Evolutionary conservation across 2,888 invertebrate species (phyloP).

Genomic region (Colostygia pectinataria): DNA sequence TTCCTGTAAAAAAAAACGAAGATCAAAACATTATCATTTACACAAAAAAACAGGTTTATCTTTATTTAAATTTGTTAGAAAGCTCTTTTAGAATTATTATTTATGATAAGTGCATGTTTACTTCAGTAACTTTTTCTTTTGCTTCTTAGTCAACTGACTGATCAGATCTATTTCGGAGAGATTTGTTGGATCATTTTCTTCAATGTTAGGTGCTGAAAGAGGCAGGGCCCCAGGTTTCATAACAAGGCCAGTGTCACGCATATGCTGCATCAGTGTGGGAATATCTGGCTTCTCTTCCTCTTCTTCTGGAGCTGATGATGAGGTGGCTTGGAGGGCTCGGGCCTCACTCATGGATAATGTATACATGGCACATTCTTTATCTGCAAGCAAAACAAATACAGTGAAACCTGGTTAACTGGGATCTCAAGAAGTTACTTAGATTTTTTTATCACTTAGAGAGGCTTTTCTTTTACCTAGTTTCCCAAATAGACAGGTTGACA

Average conservation of each 20-base stretch:
- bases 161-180: slow-evolving; percentile 90
- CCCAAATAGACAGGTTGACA: too few species aligned
- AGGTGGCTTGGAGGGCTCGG: slow-evolving; percentile 86
- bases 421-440: too few species aligned
- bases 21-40: too few species aligned
- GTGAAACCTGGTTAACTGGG: too few species aligned
- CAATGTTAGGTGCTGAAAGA: slow-evolving; percentile 81
- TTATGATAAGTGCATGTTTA: slow-evolving; percentile 55
- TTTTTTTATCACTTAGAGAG: too few species aligned
- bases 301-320: slow-evolving; percentile 86
- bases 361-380: slow-evolving; percentile 98
- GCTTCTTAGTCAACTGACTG: slow-evolving; percentile 92
- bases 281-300: slow-evolving; percentile 82
- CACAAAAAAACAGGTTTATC: too few species aligned
- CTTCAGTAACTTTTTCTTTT: slow-evolving; percentile 96
- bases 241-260: slow-evolving; percentile 95
- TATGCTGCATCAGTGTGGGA: slow-evolving; percentile 91
- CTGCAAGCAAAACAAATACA: slow-evolving; percentile 61
- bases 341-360: slow-evolving; percentile 92
- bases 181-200: slow-evolving; percentile 81
- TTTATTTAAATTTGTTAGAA: too few species aligned
- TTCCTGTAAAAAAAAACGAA: slow-evolving; percentile 70
- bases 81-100: too few species aligned
- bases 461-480: too few species aligned
- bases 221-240: slow-evolving; percentile 91